These are phyloP conservation scores for Xestobium rufovillosum DNA, from an alignment of 2,888 invertebrate genomes.

Conservation along the genomic window DNA sequence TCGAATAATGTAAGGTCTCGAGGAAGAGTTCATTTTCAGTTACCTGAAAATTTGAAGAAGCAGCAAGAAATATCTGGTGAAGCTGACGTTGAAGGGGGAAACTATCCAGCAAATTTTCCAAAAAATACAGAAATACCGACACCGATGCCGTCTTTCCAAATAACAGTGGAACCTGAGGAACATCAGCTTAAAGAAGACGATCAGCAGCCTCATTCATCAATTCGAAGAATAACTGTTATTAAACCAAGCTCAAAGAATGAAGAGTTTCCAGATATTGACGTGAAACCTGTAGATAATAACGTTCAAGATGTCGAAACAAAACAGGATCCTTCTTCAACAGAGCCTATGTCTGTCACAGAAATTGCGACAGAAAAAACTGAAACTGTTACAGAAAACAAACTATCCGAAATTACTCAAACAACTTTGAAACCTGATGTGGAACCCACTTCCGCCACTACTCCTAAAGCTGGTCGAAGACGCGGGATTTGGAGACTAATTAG, in stretches of 20 bases:
- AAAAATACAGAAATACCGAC: slow-evolving; percentile 27
- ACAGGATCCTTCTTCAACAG: background rate
- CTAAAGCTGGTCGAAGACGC: slow-evolving; percentile 45
- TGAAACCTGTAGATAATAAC: too few relatives aligned
- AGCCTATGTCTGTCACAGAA: slow-evolving; percentile 7
- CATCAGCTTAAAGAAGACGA: slow-evolving; percentile 42
- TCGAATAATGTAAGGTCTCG: too few relatives aligned
- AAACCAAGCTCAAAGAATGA: slow-evolving; percentile 7
- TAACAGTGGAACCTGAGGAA: slow-evolving; percentile 37
- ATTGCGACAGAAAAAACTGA: slow-evolving; percentile 26
- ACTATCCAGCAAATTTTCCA: slow-evolving; percentile 38
- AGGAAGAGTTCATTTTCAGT: slow-evolving; percentile 49
- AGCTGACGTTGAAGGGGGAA: slow-evolving; percentile 45
- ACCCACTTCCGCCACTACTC: slow-evolving; percentile 21
- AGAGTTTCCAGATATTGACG: too few relatives aligned
- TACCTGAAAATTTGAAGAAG: slow-evolving; percentile 36
- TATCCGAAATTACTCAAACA: slow-evolving; percentile 13
- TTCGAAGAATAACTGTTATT: slow-evolving; percentile 46
- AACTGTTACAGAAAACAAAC: slow-evolving; percentile 8
- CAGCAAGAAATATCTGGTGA: slow-evolving; percentile 27
- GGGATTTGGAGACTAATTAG: slow-evolving; percentile 71
- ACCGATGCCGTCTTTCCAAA: slow-evolving; percentile 41
- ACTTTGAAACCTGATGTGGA: slow-evolving; percentile 23
- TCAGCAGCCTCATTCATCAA: slow-evolving; percentile 50
- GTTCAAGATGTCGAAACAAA: background rate